Percentiles rank a stretch among this genome's conserved stretches.
Evolutionary conservation across 2,888 invertebrate species (phyloP).

Genomic region (Sturmia bella): DNA sequence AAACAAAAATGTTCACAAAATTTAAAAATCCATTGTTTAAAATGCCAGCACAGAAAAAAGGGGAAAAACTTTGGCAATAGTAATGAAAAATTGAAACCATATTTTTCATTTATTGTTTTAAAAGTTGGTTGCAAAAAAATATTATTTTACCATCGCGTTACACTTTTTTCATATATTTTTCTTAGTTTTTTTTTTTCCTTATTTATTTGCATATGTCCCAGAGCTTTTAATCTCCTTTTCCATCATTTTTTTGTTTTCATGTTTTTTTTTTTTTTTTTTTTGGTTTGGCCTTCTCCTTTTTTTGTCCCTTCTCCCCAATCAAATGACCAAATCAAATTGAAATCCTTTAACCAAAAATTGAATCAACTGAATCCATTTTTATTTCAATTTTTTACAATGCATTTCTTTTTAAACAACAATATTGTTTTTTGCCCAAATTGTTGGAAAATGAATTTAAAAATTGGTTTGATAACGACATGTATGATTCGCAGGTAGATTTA

Average conservation of each 20-base stretch:
- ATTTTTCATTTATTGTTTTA: background rate
- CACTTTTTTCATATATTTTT: background rate
- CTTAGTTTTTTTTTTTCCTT: too few species aligned
- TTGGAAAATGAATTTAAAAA: slow-evolving; percentile 55
- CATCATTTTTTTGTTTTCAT: background rate
- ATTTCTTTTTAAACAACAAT: slow-evolving; percentile 2
- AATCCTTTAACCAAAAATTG: slow-evolving; percentile 63
- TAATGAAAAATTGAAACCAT: background rate
- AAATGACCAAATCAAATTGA: slow-evolving; percentile 57
- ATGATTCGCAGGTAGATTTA: slow-evolving; percentile 42
- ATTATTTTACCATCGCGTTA: background rate
- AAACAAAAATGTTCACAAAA: too few species aligned
- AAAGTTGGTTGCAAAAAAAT: background rate
- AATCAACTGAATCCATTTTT: slow-evolving; percentile 38
- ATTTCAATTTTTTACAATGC: slow-evolving; percentile 7
- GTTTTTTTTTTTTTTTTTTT: background rate
- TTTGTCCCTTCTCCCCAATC: slow-evolving; percentile 18
- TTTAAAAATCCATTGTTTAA: too few species aligned
- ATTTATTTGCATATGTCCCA: slow-evolving; percentile 12
- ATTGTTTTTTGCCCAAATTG: slow-evolving; percentile 6
- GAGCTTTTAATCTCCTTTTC: slow-evolving; percentile 33
- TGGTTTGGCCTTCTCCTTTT: too few species aligned
- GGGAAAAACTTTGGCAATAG: too few species aligned
- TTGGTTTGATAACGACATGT: slow-evolving; percentile 55
- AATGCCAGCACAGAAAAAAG: too few species aligned